Percentiles rank a stretch among this genome's conserved stretches.
Conservation (phyloP, 1,140 invertebrate genomes). For the Drosophila suzukii region DNA sequence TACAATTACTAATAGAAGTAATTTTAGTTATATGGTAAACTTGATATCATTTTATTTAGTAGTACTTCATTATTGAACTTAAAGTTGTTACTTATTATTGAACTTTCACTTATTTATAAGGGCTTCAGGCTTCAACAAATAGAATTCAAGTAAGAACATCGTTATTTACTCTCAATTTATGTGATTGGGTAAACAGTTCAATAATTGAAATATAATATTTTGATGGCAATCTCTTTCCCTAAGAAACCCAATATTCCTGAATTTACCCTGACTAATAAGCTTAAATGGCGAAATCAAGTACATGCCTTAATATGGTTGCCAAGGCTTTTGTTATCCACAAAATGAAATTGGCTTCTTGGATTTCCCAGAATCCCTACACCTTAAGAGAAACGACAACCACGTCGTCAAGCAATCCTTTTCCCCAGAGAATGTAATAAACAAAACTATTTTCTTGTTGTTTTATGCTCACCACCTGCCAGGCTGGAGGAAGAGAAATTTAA, state of each 20-base stretch:
- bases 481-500: constrained; percentile 92
- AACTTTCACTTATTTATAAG: no score
- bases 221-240: neutral
- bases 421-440: constrained; percentile 7
- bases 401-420: neutral
- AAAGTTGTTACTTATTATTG: no score
- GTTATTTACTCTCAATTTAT: no score
- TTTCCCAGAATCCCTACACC: neutral
- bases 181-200: no score
- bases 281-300: neutral
- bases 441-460: constrained; percentile 18
- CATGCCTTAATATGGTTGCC: neutral
- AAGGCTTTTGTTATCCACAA: neutral
- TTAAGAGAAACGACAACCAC: neutral
- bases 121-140: no score
- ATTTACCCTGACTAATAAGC: neutral
- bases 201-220: no score
- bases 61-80: no score
- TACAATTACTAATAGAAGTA: no score
- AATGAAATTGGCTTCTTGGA: neutral
- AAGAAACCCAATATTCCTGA: neutral
- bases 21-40: no score
- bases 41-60: no score
- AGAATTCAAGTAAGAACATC: no score
- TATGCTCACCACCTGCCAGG: constrained; percentile 84